Conservation (phyloP, 1,140 invertebrate genomes). For the Lerema accius region DNA sequence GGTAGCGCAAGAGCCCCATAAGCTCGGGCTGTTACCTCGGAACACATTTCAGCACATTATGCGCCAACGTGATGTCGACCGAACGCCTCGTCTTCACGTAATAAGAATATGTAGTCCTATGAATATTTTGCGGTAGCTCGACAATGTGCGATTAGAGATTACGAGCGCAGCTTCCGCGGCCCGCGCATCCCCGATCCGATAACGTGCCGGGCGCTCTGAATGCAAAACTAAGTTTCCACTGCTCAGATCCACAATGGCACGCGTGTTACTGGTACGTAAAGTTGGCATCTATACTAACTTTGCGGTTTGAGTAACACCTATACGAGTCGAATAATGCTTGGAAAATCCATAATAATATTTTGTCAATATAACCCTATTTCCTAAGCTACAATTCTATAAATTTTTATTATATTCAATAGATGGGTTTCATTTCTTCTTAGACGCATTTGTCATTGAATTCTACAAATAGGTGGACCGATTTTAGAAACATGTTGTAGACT, state of each 20-base stretch:
- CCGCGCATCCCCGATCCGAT: slow-evolving; percentile 11
- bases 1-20: slow-evolving; percentile 45
- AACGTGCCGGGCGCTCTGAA: slow-evolving; percentile 10
- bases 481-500: no score
- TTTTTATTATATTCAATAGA: no score
- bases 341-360: not conserved
- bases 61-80: slow-evolving; percentile 56
- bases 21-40: slow-evolving; percentile 56
- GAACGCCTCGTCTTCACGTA: slow-evolving; percentile 58
- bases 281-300: not conserved
- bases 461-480: no score
- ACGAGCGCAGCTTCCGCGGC: slow-evolving; percentile 23
- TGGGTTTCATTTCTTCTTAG: no score
- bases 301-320: slow-evolving; percentile 1
- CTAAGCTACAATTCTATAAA: no score
- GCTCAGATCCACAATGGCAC: slow-evolving; percentile 14
- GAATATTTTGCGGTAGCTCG: slow-evolving; percentile 58
- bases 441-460: no score
- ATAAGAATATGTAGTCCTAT: slow-evolving; percentile 68
- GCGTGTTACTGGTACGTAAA: not conserved
- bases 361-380: no score
- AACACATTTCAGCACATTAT: slow-evolving; percentile 77
- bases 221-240: slow-evolving; percentile 23
- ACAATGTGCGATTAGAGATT: slow-evolving; percentile 50
- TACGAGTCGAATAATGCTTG: slow-evolving; percentile 7